A percentile compares a stretch with the other conserved stretches of the same genome.
These are phyloP conservation scores for Campopleginae sp. DNA, from an alignment of 2,888 invertebrate genomes.

Conservation along the genomic window DNA sequence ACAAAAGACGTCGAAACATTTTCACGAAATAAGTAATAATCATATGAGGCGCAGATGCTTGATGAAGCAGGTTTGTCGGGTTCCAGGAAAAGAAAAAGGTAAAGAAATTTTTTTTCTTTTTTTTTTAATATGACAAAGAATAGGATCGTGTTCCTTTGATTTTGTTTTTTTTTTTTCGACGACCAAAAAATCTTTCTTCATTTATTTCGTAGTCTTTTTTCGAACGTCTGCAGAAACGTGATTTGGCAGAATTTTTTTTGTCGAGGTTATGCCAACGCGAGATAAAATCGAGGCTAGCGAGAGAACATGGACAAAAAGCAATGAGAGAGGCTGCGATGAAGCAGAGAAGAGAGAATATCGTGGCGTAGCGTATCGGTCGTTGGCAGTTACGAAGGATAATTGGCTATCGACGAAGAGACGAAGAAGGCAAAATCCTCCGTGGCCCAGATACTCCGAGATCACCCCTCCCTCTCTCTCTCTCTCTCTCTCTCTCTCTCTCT, in stretches of 20 bases:
- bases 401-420: constrained; percentile 49
- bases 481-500: background rate
- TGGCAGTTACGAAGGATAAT: constrained; percentile 54
- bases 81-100: background rate
- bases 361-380: constrained; percentile 54
- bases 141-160: background rate
- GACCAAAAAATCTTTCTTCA: background rate
- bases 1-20: background rate
- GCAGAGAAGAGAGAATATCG: constrained; percentile 30
- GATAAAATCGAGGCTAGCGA: constrained; percentile 13
- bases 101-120: background rate
- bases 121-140: background rate
- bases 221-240: background rate
- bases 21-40: background rate
- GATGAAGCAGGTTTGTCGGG: background rate
- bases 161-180: background rate
- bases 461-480: background rate
- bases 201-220: background rate
- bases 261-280: constrained; percentile 14
- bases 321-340: constrained; percentile 14
- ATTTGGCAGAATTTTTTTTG: constrained; percentile 3
- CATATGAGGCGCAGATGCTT: background rate
- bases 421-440: constrained; percentile 51
- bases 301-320: background rate
- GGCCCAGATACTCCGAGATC: constrained; percentile 48